phyloP scores from a whole-genome alignment of 1,140 invertebrate genomes.

The Drosophila sulfurigaster region DNA sequence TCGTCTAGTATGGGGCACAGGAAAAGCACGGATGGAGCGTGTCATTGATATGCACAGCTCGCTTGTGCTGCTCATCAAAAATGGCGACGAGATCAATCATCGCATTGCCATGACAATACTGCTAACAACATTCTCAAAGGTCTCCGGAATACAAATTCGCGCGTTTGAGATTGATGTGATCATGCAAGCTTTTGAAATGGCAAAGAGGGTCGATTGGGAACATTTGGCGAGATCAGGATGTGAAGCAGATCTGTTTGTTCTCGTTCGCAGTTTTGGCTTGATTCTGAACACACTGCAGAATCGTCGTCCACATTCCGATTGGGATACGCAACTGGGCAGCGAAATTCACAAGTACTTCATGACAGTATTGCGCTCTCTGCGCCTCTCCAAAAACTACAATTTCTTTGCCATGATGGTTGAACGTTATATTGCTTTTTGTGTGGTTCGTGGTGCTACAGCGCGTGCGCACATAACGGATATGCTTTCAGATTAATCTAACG shows the following conservation, averaged over 20 bases:
- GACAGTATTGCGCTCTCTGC: slow-evolving; percentile 10
- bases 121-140: slow-evolving; percentile 16
- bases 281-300: slow-evolving; percentile 20
- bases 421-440: slow-evolving; percentile 35
- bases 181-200: slow-evolving; percentile 15
- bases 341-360: slow-evolving; percentile 25
- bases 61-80: slow-evolving; percentile 5
- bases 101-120: slow-evolving; percentile 24
- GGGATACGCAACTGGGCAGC: not conserved
- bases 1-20: slow-evolving; percentile 11
- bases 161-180: slow-evolving; percentile 13
- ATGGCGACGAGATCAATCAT: not conserved
- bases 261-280: slow-evolving; percentile 21
- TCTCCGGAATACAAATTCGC: not conserved
- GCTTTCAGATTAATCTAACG: too few species aligned
- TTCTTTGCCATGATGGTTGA: slow-evolving; percentile 39
- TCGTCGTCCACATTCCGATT: not conserved
- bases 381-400: not conserved
- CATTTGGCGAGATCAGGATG: not conserved
- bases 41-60: slow-evolving; percentile 22
- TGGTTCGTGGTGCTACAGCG: slow-evolving; percentile 11
- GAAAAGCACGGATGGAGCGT: slow-evolving; percentile 9
- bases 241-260: slow-evolving; percentile 12
- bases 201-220: slow-evolving; percentile 17
- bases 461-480: not conserved